Evolutionary conservation across 2,888 invertebrate genomes (phyloP), one percentile per base, ranked within the genome.

Genomic region (Andrena haemorrhoa): DNA sequence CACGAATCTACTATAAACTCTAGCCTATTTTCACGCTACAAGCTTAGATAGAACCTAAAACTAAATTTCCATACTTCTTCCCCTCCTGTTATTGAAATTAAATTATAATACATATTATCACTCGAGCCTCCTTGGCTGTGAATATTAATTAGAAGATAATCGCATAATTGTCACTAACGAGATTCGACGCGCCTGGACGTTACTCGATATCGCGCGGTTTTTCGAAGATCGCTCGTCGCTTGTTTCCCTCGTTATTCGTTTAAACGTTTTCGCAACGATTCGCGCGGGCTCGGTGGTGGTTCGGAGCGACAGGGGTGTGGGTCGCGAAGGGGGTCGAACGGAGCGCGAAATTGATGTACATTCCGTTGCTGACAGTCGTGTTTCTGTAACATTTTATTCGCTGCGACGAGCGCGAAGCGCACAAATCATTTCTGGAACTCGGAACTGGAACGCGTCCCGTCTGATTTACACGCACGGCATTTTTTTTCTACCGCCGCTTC

Each of bases 321-420:
- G 56, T 16, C 16, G 41, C 41, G 41, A 16, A 16, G 58, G 60
- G 23, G 8, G 16, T 2, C 41, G 47, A 23, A 65, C 35, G 12
- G 47, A 53, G 29, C 41, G 33, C 58, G 41, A 80, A 79, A 82
- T 82, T 71, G 80, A 80, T 80, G 80, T 82, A 68, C 75, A 68
- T 82, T 71, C 71, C 80, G 56, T 63, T 63, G 61, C 63, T 63
- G 75, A 71, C 75, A 75, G 63, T 66, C 70, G 80, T 56, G 56
- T 71, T 80, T 75, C 75, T 66, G 80, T 75, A 75, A 82, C 78
- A 78, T 80, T 80, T 66, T 78, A 80, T 77, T 79, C 71, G 60
- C 26, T 35, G n/a, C 47, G 66, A 26, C 66, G 47, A 61, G 26
- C 72, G 33, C 74, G 35, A 29, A 49, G 12, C 66, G 51, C 49